phyloP scores from a whole-genome alignment of 2,797 vertebrate genomes.

The Anguilla marmorata region DNA sequence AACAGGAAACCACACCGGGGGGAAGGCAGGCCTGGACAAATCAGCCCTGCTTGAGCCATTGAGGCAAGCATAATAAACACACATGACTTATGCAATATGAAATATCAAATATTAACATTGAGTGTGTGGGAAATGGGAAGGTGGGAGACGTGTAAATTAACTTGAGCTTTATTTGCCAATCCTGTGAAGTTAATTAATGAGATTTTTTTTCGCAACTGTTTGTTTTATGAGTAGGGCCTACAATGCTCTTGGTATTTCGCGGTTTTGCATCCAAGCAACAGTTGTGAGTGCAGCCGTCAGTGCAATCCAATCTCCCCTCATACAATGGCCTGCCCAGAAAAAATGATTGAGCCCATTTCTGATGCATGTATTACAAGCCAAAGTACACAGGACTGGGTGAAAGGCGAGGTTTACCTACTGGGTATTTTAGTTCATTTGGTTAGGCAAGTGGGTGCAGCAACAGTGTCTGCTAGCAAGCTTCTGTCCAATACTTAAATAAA shows the following conservation, averaged over 20 bases:
- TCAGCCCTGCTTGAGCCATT: not conserved
- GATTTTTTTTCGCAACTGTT: not conserved
- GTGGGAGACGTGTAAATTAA: not conserved
- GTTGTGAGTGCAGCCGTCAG: not conserved
- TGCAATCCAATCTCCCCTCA: not conserved
- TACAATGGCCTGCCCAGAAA: slow-evolving; percentile 22
- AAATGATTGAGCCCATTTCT: slow-evolving; percentile 15
- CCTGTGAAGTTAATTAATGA: not conserved
- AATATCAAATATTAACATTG: not conserved
- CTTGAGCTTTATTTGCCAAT: not conserved
- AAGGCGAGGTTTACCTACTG: not conserved
- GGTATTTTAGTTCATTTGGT: slow-evolving; percentile 7
- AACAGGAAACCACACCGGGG: slow-evolving; percentile 13
- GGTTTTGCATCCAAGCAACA: not conserved
- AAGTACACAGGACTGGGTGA: slow-evolving; percentile 12
- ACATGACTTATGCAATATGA: not conserved
- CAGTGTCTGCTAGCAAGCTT: not conserved
- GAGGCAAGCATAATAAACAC: not conserved
- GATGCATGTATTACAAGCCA: not conserved
- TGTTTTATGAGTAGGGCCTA: not conserved
- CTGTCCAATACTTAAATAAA: not conserved
- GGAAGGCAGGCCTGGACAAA: not conserved
- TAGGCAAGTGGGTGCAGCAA: slow-evolving; percentile 1
- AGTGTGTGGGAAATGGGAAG: not conserved
- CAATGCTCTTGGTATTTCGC: not conserved